Percentiles rank a stretch among this genome's conserved stretches.
These are phyloP conservation scores for Aradus depressus DNA, from an alignment of 2,888 invertebrate genomes.

Conservation along the genomic window DNA sequence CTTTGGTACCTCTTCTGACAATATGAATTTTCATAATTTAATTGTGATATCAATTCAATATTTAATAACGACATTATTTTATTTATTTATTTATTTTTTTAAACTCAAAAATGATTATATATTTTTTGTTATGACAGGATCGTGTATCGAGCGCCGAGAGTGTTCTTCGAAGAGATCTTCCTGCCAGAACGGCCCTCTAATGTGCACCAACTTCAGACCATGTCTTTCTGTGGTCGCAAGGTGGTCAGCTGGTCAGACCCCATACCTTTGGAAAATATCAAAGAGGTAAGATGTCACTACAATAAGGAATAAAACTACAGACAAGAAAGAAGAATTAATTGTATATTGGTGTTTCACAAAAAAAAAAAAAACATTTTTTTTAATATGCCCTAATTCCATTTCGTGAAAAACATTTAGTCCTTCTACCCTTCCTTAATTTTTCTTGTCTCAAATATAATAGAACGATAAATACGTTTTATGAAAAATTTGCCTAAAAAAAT, in stretches of 20 bases:
- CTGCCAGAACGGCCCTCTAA: slow-evolving; percentile 37
- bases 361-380: no score
- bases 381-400: no score
- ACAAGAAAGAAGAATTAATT: no score
- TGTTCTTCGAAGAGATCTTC: slow-evolving; percentile 48
- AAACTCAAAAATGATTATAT: no score
- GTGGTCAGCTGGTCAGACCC: slow-evolving; percentile 56
- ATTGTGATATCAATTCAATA: not conserved
- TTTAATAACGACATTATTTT: not conserved
- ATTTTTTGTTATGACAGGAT: slow-evolving; percentile 33
- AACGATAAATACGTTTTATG: no score
- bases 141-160: slow-evolving; percentile 41
- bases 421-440: no score
- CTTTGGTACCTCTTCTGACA: not conserved
- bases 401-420: no score
- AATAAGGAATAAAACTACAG: no score
- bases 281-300: slow-evolving; percentile 30
- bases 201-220: slow-evolving; percentile 46
- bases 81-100: not conserved
- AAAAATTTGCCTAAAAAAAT: no score
- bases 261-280: slow-evolving; percentile 46
- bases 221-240: slow-evolving; percentile 58
- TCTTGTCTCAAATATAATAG: no score
- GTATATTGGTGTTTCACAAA: no score
- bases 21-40: no score